Evolutionary conservation across 2,888 invertebrate genomes (phyloP), one percentile per base, ranked within the genome.

Genomic region (Augiades crinisus): DNA sequence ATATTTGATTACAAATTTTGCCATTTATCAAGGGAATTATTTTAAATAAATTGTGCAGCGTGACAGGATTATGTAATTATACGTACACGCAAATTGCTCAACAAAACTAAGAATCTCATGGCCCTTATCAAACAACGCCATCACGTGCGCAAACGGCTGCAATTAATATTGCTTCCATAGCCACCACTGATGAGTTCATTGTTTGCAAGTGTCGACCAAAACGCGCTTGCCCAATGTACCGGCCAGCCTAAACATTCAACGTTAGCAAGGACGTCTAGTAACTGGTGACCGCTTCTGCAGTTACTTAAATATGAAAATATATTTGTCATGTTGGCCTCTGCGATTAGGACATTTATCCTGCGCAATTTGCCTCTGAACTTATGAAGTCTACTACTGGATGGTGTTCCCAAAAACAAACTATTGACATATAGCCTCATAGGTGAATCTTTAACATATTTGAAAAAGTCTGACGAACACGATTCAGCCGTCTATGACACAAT

Each of bases 101-200:
- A 56, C 43, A 56, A 52, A 57, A 53, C 22, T 47, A 37, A 19
- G 34, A 45, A 56, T 37, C 52, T 55, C 53, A 53, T 50, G 52
- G 56, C 53, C 55, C 60, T 62, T 62, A 63, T 61, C 60, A 62
- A 60, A 60, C 54, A 58, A 56, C 53, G 54, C 41, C 52, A 63
- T 62, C 61, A 58, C 56, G 67, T 68, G 65, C 64, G 53, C 53
- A 54, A 56, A 59, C 53, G 65, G 63, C 65, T 58, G 74, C 69
- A 83, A 81, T 84, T 84, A 82, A 82, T 77, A 78, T 75, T 75
- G 68, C 76, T 68, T 69, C 68, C 64, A 67, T 63, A 73, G 75
- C 67, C 67, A 61, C 63, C 65, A 61, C 57, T 77, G 83, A 80
- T 83, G 86, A 80, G 83, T 82, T 80, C 82, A 83, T 83, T 84